These are phyloP conservation scores for Eutrigla gurnardus DNA, from an alignment of 2,797 vertebrate genomes.

Conservation along the genomic window DNA sequence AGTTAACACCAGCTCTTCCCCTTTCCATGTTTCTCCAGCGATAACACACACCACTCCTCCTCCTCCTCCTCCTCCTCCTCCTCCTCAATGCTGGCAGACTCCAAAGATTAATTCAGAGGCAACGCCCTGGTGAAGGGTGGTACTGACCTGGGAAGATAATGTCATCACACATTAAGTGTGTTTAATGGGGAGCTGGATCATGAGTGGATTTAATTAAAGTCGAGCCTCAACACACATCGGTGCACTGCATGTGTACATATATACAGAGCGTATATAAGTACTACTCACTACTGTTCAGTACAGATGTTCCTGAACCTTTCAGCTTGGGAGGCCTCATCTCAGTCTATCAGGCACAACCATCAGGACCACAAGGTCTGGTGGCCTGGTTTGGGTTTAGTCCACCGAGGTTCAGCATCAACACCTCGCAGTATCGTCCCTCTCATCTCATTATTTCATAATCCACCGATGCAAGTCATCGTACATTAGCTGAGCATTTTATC, in stretches of 20 bases:
- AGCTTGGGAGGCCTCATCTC: neutral
- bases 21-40: constrained; percentile 8
- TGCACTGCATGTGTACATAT: too few species aligned
- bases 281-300: neutral
- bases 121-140: constrained; percentile 41
- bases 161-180: constrained; percentile 55
- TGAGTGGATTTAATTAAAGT: constrained; percentile 64
- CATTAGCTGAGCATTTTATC: neutral
- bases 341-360: too few species aligned
- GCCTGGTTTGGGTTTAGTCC: too few species aligned
- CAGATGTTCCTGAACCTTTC: neutral
- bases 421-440: neutral
- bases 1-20: constrained; percentile 22
- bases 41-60: constrained; percentile 16
- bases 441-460: neutral
- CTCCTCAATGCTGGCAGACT: constrained; percentile 21
- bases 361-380: neutral
- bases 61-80: constrained; percentile 5
- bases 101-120: constrained; percentile 50
- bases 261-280: too few species aligned
- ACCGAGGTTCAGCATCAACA: neutral
- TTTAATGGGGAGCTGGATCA: constrained; percentile 53
- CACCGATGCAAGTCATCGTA: neutral
- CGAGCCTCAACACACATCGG: constrained; percentile 20
- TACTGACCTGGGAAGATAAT: constrained; percentile 66